phyloP scores from a whole-genome alignment of 2,797 vertebrate genomes.

The Ptychobarbus kaznakovi region DNA sequence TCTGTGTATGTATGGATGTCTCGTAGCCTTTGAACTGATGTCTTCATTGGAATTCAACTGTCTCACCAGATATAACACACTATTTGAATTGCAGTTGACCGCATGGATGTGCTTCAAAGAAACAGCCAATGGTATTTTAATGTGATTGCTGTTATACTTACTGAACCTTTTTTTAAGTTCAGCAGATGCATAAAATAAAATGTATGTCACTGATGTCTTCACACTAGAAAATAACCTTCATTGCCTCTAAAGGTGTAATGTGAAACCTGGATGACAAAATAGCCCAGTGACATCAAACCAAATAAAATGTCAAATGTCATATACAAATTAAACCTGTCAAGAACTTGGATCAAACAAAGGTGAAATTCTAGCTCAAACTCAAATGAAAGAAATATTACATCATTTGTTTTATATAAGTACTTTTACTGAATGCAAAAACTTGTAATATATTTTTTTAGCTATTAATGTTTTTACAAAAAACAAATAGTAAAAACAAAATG shows the following conservation, averaged over 20 bases:
- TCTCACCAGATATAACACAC: neutral
- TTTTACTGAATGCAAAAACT: too few species aligned
- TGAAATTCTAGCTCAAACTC: neutral
- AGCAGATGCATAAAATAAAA: neutral
- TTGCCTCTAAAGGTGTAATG: neutral
- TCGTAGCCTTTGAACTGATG: constrained; percentile 6
- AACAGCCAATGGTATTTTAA: constrained; percentile 10
- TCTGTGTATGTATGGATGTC: neutral
- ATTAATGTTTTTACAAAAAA: too few species aligned
- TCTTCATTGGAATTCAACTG: constrained; percentile 7
- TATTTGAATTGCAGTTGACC: constrained; percentile 22
- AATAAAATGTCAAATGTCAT: neutral
- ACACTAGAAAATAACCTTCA: neutral
- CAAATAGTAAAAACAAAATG: too few species aligned
- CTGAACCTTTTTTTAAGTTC: neutral
- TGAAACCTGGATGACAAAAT: neutral
- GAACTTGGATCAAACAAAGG: neutral
- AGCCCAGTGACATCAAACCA: neutral
- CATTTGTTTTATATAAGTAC: neutral
- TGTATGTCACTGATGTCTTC: neutral
- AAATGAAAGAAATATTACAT: neutral
- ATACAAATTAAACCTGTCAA: neutral
- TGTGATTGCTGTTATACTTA: neutral
- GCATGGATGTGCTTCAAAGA: neutral
- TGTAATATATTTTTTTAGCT: too few species aligned